phyloP scores from a whole-genome alignment of 2,797 vertebrate species.

The Epinephelus malabaricus region DNA sequence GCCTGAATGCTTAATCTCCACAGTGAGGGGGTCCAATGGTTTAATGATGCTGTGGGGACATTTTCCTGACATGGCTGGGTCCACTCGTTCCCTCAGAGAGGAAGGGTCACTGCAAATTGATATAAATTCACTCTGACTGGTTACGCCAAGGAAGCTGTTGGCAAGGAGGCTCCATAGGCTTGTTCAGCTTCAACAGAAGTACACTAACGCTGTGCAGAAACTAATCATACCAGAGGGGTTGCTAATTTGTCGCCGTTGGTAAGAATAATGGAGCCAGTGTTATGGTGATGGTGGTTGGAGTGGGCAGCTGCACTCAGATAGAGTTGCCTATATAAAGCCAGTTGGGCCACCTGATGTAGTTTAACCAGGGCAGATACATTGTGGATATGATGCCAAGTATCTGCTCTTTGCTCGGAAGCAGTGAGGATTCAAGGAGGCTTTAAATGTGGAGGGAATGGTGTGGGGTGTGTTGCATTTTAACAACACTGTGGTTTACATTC shows the following conservation, averaged over 20 bases:
- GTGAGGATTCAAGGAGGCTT: not conserved
- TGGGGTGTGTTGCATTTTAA: too few relatives aligned
- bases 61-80: not conserved
- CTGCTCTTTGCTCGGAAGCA: not conserved
- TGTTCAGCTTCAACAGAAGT: too few relatives aligned
- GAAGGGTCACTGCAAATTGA: not conserved
- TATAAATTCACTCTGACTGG: constrained; percentile 13
- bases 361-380: too few relatives aligned
- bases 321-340: not conserved
- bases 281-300: not conserved
- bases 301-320: not conserved
- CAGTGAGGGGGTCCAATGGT: not conserved
- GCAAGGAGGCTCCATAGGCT: not conserved
- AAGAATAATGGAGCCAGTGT: not conserved
- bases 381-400: not conserved
- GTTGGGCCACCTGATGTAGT: not conserved
- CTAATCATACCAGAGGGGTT: not conserved
- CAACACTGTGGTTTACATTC: too few relatives aligned
- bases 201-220: not conserved
- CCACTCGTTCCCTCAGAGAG: not conserved
- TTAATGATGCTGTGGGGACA: not conserved
- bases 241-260: not conserved
- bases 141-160: not conserved
- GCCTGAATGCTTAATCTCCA: not conserved
- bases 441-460: not conserved